Conservation (phyloP, 2,113 vertebrate genomes). For the Corythornis madagascariensis region DNA sequence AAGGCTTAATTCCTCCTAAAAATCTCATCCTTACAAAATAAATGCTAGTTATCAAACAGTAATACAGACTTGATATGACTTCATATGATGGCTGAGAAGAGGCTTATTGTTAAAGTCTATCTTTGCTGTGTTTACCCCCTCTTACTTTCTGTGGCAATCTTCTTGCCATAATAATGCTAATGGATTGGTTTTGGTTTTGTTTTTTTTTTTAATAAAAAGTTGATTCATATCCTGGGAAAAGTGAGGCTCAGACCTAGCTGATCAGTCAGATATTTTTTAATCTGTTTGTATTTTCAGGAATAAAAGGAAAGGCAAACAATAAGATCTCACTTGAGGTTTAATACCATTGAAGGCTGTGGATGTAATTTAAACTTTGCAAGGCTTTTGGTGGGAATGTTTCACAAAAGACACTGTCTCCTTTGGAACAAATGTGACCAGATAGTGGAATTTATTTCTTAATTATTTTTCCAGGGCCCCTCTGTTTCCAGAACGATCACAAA, state of each 20-base stretch:
- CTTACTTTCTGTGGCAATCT: not conserved
- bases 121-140: not conserved
- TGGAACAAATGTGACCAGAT: constrained; percentile 62
- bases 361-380: constrained; percentile 43
- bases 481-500: constrained; percentile 39
- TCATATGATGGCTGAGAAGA: not conserved
- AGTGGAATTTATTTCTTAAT: constrained; percentile 58
- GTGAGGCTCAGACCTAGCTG: not conserved
- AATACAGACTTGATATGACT: not conserved
- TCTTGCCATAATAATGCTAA: not conserved
- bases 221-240: constrained; percentile 15
- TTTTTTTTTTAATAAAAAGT: not conserved
- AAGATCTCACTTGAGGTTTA: constrained; percentile 39
- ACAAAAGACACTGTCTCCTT: constrained; percentile 72
- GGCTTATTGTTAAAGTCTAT: not conserved
- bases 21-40: not conserved
- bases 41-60: not conserved
- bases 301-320: constrained; percentile 32
- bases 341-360: not conserved
- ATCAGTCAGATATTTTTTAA: constrained; percentile 12
- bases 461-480: constrained; percentile 43
- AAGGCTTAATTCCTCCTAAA: not conserved
- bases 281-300: not conserved
- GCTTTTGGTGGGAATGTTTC: constrained; percentile 39
- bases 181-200: not conserved